Conservation (phyloP, 2,113 vertebrate species). For the Todiramphus chloris region DNA sequence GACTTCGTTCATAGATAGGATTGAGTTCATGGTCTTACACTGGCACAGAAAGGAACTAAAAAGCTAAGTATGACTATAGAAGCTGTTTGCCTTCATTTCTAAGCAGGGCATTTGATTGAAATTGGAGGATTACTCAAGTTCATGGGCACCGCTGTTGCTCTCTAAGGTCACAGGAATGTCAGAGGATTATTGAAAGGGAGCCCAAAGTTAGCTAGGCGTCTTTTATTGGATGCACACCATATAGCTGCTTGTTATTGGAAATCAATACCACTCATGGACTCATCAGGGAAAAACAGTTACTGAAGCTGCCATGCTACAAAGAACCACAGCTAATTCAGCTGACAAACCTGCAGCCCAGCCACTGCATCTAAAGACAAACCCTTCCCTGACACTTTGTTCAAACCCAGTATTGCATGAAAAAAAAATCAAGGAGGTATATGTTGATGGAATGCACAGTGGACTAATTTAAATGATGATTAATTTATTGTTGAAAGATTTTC, state of each 20-base stretch:
- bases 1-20: not conserved
- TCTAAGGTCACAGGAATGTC: conserved; percentile 55
- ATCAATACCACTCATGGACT: conserved; percentile 49
- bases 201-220: conserved; percentile 27
- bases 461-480: conserved; percentile 12
- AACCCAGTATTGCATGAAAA: not conserved
- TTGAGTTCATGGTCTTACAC: not conserved
- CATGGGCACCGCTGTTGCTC: not conserved
- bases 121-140: conserved; percentile 1
- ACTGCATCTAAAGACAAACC: not conserved
- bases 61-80: not conserved
- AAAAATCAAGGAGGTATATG: not conserved
- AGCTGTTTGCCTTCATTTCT: not conserved
- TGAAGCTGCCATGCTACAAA: not conserved
- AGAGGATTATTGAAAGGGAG: conserved; percentile 43
- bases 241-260: conserved; percentile 56
- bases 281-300: conserved; percentile 44
- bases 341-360: not conserved
- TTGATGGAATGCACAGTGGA: not conserved
- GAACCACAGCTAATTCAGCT: conserved; percentile 3
- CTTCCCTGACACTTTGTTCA: not conserved
- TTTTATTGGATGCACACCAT: conserved; percentile 40
- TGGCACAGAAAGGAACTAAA: not conserved
- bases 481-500: conserved; percentile 1
- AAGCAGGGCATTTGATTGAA: not conserved